Conservation (phyloP, 2,113 vertebrate species). For the Amphiprion percula region DNA sequence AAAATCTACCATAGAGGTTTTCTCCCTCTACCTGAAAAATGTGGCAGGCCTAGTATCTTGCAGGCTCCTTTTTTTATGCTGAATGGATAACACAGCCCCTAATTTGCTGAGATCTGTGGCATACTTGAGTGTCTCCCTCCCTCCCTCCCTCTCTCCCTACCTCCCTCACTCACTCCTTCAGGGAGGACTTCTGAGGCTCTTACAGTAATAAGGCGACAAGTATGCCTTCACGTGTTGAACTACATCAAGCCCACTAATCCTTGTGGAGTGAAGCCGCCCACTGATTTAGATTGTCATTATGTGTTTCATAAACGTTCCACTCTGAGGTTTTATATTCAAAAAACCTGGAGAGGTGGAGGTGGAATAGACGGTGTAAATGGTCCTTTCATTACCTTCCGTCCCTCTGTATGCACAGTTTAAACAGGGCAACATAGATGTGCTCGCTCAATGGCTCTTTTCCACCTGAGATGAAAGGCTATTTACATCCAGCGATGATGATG, state of each 20-base stretch:
- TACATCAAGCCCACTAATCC: constrained; percentile 84
- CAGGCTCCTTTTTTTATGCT: constrained; percentile 57
- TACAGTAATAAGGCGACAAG: constrained; percentile 83
- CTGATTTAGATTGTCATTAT: constrained; percentile 85
- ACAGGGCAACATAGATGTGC: constrained; percentile 68
- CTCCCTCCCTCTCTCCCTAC: constrained; percentile 49
- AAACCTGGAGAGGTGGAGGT: constrained; percentile 69
- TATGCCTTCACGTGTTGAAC: constrained; percentile 78
- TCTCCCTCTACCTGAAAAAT: constrained; percentile 57
- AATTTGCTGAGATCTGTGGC: constrained; percentile 81
- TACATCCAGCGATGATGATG: constrained; percentile 73
- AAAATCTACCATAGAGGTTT: constrained; percentile 49
- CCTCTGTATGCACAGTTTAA: constrained; percentile 76
- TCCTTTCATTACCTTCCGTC: constrained; percentile 79
- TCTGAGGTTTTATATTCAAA: constrained; percentile 79
- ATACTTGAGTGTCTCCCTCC: constrained; percentile 66
- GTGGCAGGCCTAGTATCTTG: constrained; percentile 68
- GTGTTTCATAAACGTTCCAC: constrained; percentile 85
- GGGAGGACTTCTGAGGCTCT: constrained; percentile 82
- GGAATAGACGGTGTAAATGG: constrained; percentile 79
- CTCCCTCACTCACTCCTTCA: constrained; percentile 67
- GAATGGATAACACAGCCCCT: constrained; percentile 77
- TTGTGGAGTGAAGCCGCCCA: constrained; percentile 83
- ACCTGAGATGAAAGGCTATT: constrained; percentile 84
- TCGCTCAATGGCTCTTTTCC: constrained; percentile 76